A percentile compares a stretch with the other conserved stretches of the same genome.
These are phyloP conservation scores for Muschampia plurimacula DNA, from an alignment of 2,888 invertebrate genomes.

Conservation along the genomic window DNA sequence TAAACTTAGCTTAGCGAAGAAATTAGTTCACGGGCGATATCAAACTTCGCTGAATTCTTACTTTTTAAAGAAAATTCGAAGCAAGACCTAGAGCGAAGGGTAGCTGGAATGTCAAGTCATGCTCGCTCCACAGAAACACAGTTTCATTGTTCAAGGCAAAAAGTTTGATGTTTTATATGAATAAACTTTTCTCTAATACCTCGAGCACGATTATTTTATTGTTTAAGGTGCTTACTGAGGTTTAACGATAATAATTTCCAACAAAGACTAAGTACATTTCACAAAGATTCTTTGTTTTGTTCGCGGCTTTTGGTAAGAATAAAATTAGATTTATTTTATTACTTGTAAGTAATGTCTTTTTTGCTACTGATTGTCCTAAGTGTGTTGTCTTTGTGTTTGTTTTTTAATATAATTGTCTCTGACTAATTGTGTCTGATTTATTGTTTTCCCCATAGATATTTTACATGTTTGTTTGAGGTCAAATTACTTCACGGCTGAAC, in stretches of 20 bases:
- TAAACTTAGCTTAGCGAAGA: constrained; percentile 15
- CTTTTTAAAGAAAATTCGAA: background rate
- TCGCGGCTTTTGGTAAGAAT: too few relatives aligned
- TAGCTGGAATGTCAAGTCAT: background rate
- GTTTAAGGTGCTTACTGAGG: background rate
- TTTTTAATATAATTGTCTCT: too few relatives aligned
- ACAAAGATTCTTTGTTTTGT: background rate
- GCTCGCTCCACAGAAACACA: constrained; percentile 9
- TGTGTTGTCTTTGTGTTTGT: too few relatives aligned
- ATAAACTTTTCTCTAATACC: constrained; percentile 3
- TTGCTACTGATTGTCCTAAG: too few relatives aligned
- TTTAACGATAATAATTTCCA: background rate
- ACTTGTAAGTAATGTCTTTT: too few relatives aligned
- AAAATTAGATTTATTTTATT: too few relatives aligned
- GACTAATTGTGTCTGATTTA: too few relatives aligned
- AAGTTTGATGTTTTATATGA: background rate
- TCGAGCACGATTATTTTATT: background rate
- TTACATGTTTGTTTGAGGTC: too few relatives aligned
- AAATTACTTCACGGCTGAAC: too few relatives aligned
- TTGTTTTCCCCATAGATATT: too few relatives aligned
- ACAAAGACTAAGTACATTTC: background rate
- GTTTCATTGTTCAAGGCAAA: constrained; percentile 21
- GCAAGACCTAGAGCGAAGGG: background rate
- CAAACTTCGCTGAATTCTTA: background rate
- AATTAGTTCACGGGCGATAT: constrained; percentile 22